Evolutionary conservation across 2,113 vertebrate species (phyloP), one percentile per base, ranked within the genome.

Genomic region (Spea bombifrons): DNA sequence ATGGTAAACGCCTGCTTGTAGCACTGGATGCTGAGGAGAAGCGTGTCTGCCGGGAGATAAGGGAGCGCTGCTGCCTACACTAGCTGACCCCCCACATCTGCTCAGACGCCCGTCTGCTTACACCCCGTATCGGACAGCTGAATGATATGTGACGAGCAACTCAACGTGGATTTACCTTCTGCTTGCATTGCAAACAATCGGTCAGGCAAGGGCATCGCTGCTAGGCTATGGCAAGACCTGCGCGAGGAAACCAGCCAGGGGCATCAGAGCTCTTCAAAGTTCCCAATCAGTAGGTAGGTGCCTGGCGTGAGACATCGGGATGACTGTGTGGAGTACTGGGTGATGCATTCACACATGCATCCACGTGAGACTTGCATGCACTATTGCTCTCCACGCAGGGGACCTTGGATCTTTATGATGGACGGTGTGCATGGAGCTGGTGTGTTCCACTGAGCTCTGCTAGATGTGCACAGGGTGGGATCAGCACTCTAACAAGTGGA

Each of bases 401-500:
- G 8, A 17, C 8, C 5, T 8, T 17, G 57, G 7, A 53, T 50
- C 46, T 8, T 47, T 71, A 49, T n/a, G 9, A 63, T 47, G 7
- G 8, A 52, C 9, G 43, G 13, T 5, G 8, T 75, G 45, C 16
- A 4, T 48, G 63, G 44, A 63, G 12, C 10, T 48, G 30, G 57
- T 66, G 13, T 64, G 48, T 44, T 43, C 4, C 12, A 10, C 6
- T 16, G 8, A 17, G 64, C 44, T 30, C 47, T 50, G 44, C 10
- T 75, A 8, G n/a, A 43, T 61, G 48, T 76, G 75, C 43, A 55
- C 13, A 30, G 64, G 45, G n/a, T 45, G 78, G 3, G 17, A 73
- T 80, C 78, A 74, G 71, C 78, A 80, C 78, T 80, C 78, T 74
- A 80, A 80, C 78, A 80, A 80, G 78, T 80, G 71, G 71, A 80